Percentiles rank a stretch among this genome's conserved stretches.
Evolutionary conservation across 2,888 invertebrate species (phyloP).

Genomic region (Slavum lentiscoides): DNA sequence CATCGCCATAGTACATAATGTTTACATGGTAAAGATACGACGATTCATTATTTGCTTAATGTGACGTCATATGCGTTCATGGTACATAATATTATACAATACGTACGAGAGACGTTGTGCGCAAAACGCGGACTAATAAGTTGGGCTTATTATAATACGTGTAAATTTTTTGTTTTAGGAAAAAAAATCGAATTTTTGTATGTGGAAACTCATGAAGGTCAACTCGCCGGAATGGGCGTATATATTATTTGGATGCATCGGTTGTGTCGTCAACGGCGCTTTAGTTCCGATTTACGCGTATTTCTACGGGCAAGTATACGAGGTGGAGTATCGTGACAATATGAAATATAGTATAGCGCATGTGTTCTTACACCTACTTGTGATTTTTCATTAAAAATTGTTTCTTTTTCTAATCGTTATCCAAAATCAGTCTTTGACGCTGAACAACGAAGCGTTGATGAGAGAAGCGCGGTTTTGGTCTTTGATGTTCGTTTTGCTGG

Average conservation of each 20-base stretch:
- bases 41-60: conserved; percentile 21
- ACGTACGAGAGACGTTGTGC: too few relatives aligned
- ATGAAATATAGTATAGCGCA: too few relatives aligned
- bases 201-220: conserved; percentile 67
- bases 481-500: conserved; percentile 62
- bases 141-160: too few relatives aligned
- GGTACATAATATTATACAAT: too few relatives aligned
- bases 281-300: conserved; percentile 76
- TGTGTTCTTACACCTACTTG: too few relatives aligned
- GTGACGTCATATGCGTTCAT: background rate
- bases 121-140: too few relatives aligned
- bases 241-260: conserved; percentile 67
- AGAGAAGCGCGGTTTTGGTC: conserved; percentile 52
- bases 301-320: conserved; percentile 78
- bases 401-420: too few relatives aligned
- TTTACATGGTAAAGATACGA: conserved; percentile 9
- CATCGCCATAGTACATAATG: background rate
- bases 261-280: conserved; percentile 71
- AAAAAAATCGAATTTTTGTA: conserved; percentile 59
- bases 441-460: conserved; percentile 32
- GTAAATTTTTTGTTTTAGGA: conserved; percentile 54
- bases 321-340: conserved; percentile 61
- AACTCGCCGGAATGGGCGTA: conserved; percentile 73
- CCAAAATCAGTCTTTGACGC: conserved; percentile 38
- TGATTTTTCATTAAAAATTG: too few relatives aligned